Percentiles rank a stretch among this genome's conserved stretches.
Evolutionary conservation across 2,113 vertebrate species (phyloP).

Genomic region (Dipodomys spectabilis): DNA sequence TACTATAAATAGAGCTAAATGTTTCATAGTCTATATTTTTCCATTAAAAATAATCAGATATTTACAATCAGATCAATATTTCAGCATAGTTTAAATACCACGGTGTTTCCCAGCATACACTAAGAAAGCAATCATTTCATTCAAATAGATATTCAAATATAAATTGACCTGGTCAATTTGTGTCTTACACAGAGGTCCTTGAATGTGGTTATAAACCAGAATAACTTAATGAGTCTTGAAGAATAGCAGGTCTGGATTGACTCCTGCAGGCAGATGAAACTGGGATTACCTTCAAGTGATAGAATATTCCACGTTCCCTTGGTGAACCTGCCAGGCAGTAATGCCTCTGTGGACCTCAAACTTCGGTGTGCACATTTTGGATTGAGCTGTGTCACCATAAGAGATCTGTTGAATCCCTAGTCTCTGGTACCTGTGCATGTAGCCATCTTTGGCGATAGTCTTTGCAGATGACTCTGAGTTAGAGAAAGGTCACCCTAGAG

Average conservation of each 20-base stretch:
- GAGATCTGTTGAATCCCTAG: neutral
- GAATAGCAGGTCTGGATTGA: neutral
- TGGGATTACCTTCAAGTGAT: neutral
- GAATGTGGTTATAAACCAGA: fast-evolving
- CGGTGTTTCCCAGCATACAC: neutral
- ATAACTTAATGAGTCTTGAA: neutral
- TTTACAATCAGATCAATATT: neutral
- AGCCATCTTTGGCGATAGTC: neutral
- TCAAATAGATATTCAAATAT: neutral
- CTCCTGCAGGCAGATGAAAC: too few relatives aligned
- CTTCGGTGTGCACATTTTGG: neutral
- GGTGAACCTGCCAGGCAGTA: neutral
- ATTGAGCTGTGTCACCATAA: neutral
- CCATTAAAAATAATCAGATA: neutral
- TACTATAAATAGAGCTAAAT: neutral
- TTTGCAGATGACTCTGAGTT: neutral
- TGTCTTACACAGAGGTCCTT: neutral
- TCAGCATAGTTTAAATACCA: neutral
- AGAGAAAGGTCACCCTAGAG: neutral
- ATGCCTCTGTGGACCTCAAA: neutral
- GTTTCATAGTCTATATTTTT: neutral
- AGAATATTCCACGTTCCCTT: neutral
- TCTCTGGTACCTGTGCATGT: neutral
- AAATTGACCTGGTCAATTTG: neutral
- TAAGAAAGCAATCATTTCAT: neutral